phyloP scores from a whole-genome alignment of 2,797 vertebrate species.

The Neosilurus mollespiculum region DNA sequence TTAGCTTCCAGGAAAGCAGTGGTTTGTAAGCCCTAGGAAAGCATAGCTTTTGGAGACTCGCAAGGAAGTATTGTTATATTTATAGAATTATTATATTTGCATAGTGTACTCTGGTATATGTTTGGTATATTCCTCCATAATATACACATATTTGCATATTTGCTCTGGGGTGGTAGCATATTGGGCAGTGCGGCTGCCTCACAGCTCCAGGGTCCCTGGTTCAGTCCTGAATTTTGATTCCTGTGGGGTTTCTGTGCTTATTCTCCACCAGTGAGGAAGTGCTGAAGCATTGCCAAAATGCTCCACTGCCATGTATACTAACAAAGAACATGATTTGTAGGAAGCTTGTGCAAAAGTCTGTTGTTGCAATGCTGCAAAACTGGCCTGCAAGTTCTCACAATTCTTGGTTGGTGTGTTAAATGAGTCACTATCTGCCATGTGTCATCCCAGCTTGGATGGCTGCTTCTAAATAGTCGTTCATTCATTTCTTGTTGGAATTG shows the following conservation, averaged over 20 bases:
- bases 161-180: conserved; percentile 7
- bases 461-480: conserved; percentile 13
- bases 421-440: conserved; percentile 30
- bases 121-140: too few species aligned
- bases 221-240: background rate
- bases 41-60: conserved; percentile 3
- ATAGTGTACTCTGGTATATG: background rate
- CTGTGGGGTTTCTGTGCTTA: background rate
- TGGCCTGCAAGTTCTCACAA: conserved; percentile 32
- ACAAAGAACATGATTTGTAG: conserved; percentile 32
- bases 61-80: too few species aligned
- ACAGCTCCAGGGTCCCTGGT: background rate
- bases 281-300: conserved; percentile 3
- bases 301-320: conserved; percentile 17
- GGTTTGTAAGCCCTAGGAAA: conserved; percentile 20
- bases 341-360: conserved; percentile 24
- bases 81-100: too few species aligned
- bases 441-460: conserved; percentile 9
- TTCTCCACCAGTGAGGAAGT: background rate
- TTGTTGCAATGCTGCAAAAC: conserved; percentile 17
- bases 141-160: background rate
- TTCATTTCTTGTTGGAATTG: conserved; percentile 15
- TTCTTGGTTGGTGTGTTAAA: conserved; percentile 1
- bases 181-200: background rate
- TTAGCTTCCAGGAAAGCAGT: background rate